phyloP scores from a whole-genome alignment of 2,888 invertebrate genomes.

The Dasypogon diadema region DNA sequence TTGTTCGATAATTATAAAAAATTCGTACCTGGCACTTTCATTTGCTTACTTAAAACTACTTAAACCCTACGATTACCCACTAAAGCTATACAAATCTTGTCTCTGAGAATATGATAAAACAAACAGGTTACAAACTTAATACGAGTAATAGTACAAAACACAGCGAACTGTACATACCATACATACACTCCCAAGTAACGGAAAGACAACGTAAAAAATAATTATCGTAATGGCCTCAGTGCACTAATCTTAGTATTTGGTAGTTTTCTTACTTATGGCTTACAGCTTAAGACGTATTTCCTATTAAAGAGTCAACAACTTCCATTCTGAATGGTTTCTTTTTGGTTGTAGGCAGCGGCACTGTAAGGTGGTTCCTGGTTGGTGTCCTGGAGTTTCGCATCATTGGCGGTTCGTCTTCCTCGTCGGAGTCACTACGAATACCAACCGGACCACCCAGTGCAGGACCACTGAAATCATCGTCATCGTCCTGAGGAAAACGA shows the following conservation, averaged over 20 bases:
- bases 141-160: not conserved
- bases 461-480: conserved; percentile 68
- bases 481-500: conserved; percentile 68
- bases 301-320: conserved; percentile 71
- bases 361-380: conserved; percentile 61
- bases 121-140: not conserved
- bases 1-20: conserved; percentile 45
- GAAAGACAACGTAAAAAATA: conserved; percentile 10
- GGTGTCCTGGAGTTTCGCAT: conserved; percentile 63
- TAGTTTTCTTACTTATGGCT: conserved; percentile 3
- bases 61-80: conserved; percentile 23
- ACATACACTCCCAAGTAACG: not conserved
- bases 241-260: conserved; percentile 19
- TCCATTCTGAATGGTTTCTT: conserved; percentile 73
- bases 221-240: conserved; percentile 5
- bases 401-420: conserved; percentile 70
- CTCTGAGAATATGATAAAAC: not conserved
- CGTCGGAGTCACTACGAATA: conserved; percentile 66
- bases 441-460: conserved; percentile 67
- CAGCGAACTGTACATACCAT: conserved; percentile 4
- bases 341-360: conserved; percentile 64
- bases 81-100: conserved; percentile 31
- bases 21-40: conserved; percentile 44
- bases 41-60: conserved; percentile 32
- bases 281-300: not conserved